phyloP scores from a whole-genome alignment of 2,113 vertebrate species.

The Gasterosteus aculeatus region DNA sequence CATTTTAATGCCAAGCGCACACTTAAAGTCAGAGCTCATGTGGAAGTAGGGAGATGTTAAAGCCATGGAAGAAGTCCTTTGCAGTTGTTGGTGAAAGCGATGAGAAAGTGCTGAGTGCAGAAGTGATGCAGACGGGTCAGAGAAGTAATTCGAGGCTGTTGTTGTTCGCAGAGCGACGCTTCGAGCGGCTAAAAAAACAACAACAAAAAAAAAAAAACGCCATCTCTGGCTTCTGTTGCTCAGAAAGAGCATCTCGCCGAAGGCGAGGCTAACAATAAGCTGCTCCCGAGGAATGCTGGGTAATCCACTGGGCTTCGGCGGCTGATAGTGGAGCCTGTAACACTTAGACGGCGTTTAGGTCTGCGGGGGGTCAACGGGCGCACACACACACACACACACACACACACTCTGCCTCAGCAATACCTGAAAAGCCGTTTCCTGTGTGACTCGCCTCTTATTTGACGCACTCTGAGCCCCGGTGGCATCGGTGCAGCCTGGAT shows the following conservation, averaged over 20 bases:
- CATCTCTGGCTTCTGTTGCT: no score
- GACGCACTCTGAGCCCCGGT: not conserved
- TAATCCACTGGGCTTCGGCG: conserved; percentile 7
- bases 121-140: not conserved
- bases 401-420: not conserved
- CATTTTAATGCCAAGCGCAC: not conserved
- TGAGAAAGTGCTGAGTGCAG: not conserved
- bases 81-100: no score
- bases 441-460: not conserved
- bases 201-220: no score
- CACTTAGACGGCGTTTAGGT: not conserved
- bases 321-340: not conserved
- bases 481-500: not conserved
- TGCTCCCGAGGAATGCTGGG: not conserved
- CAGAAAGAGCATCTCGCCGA: not conserved
- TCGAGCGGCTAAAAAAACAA: not conserved
- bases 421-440: not conserved
- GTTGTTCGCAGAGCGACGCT: not conserved
- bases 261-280: not conserved
- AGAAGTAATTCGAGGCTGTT: not conserved
- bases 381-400: not conserved
- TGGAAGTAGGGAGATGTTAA: no score
- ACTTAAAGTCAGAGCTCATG: not conserved
- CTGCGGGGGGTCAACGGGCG: not conserved
- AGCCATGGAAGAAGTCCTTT: no score